These are phyloP conservation scores for Rhynchomys soricoides DNA, from an alignment of 2,113 vertebrate genomes.

Conservation along the genomic window DNA sequence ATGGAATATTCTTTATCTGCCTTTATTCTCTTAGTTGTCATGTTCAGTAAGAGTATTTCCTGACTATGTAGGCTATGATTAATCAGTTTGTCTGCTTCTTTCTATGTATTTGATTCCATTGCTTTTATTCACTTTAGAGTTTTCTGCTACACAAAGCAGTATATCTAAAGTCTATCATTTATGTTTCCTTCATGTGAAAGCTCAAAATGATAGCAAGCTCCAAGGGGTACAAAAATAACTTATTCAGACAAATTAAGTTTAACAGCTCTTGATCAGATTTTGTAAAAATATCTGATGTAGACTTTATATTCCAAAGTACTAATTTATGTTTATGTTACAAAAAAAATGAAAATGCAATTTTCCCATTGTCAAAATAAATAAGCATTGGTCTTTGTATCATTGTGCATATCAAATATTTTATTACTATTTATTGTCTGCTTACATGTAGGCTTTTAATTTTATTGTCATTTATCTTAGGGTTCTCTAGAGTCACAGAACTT, in stretches of 20 bases:
- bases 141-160: neutral
- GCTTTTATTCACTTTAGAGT: neutral
- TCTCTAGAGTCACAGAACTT: too few relatives aligned
- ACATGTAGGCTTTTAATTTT: neutral
- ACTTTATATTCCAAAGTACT: neutral
- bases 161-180: neutral
- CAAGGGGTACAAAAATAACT: neutral
- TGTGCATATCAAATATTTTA: neutral
- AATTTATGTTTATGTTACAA: neutral
- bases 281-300: neutral
- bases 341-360: neutral
- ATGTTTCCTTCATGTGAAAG: neutral
- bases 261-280: too few relatives aligned
- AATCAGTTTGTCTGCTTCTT: neutral
- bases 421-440: neutral
- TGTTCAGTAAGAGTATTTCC: neutral
- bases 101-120: neutral
- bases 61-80: neutral
- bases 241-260: neutral
- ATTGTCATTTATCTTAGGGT: neutral
- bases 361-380: neutral
- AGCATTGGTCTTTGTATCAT: neutral
- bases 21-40: neutral
- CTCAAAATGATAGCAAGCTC: neutral
- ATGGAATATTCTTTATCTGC: neutral